Percentiles rank a stretch among this genome's conserved stretches.
Evolutionary conservation across 2,888 invertebrate species (phyloP).

Genomic region (Tenthredo livida): DNA sequence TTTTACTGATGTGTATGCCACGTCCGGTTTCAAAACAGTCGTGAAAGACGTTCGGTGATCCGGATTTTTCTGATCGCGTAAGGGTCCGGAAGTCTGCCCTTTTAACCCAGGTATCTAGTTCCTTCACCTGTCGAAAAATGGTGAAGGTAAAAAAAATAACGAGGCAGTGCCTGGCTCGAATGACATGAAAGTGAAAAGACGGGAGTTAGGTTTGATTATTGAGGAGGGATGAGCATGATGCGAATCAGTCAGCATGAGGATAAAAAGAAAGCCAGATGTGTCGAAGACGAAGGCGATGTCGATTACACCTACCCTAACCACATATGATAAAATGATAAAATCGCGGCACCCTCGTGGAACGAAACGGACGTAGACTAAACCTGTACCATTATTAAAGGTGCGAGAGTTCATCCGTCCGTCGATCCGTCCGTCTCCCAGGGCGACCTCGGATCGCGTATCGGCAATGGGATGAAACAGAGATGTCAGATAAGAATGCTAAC

Average conservation of each 20-base stretch:
- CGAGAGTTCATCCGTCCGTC: slow-evolving; percentile 34
- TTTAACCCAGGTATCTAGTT: slow-evolving; percentile 21
- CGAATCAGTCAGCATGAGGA: background rate
- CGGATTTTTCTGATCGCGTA: slow-evolving; percentile 15
- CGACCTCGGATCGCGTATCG: slow-evolving; percentile 21
- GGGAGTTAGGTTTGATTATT: background rate
- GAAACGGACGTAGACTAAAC: background rate
- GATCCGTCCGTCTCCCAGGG: background rate
- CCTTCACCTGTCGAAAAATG: background rate
- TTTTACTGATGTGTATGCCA: background rate
- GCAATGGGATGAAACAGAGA: slow-evolving; percentile 46
- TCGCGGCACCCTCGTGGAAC: slow-evolving; percentile 7
- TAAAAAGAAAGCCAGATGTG: background rate
- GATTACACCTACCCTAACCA: background rate
- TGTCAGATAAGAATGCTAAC: slow-evolving; percentile 55
- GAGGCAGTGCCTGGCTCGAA: background rate
- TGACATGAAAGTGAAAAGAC: background rate
- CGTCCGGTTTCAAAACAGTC: background rate
- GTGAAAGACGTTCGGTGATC: background rate
- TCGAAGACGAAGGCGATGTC: slow-evolving; percentile 13
- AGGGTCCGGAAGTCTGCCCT: slow-evolving; percentile 27
- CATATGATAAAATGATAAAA: slow-evolving; percentile 12
- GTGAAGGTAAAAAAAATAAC: background rate
- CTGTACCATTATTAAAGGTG: slow-evolving; percentile 34
- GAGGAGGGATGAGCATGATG: background rate